A percentile compares a stretch with the other conserved stretches of the same genome.
Conservation (phyloP, 2,888 invertebrate genomes). For the Andrena bucephala region DNA sequence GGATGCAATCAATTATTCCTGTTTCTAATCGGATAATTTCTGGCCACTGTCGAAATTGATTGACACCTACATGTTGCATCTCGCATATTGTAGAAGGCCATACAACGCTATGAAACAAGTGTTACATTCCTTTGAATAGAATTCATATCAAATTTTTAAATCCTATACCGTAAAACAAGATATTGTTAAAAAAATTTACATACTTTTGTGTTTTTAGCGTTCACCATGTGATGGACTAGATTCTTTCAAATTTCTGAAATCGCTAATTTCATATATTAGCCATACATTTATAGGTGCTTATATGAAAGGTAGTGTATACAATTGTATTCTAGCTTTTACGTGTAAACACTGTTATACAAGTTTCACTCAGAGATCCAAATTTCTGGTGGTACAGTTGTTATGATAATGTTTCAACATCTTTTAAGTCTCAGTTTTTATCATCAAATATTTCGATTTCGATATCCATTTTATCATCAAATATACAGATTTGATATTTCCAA, state of each 20-base stretch:
- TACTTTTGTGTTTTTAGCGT: background rate
- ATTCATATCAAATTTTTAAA: background rate
- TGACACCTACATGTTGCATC: constrained; percentile 47
- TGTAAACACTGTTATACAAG: too few species aligned
- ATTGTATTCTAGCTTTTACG: background rate
- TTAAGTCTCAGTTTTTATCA: too few species aligned
- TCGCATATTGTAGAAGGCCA: background rate
- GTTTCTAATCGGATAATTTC: constrained; percentile 38
- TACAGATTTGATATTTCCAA: background rate
- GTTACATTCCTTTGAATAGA: background rate
- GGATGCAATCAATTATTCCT: background rate
- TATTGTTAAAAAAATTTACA: background rate
- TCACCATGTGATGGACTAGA: background rate
- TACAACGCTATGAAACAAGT: background rate
- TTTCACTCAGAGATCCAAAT: background rate
- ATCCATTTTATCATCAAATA: background rate
- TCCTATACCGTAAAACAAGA: background rate
- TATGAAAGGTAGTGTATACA: background rate
- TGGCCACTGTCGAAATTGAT: constrained; percentile 47
- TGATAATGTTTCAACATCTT: too few species aligned
- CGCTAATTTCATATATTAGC: background rate
- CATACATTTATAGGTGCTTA: background rate
- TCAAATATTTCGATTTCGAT: too few species aligned
- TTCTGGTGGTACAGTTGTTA: background rate
- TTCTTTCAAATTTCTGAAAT: background rate